phyloP scores from a whole-genome alignment of 2,888 invertebrate genomes.

The Ceraclea dissimilis region DNA sequence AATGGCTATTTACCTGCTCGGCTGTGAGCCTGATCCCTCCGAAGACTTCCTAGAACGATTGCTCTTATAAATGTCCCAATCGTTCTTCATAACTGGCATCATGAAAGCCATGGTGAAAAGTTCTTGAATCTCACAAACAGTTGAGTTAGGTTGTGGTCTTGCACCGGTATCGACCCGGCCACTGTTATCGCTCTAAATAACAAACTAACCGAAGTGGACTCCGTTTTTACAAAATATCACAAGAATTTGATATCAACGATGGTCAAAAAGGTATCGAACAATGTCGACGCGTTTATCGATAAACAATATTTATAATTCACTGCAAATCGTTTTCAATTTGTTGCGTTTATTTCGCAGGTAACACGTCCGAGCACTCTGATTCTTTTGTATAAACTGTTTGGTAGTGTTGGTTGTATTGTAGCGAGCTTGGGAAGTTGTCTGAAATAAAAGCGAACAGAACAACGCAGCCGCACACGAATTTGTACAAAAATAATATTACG shows the following conservation, averaged over 20 bases:
- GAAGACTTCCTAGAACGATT: constrained; percentile 68
- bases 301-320: background rate
- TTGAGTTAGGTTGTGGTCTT: constrained; percentile 12
- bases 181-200: background rate
- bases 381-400: background rate
- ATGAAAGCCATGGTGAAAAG: constrained; percentile 72
- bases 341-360: background rate
- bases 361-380: background rate
- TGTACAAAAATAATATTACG: too few relatives aligned
- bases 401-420: background rate
- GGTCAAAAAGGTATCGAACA: background rate
- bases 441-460: background rate
- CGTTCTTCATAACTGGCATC: constrained; percentile 92
- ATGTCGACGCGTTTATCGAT: background rate
- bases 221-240: constrained; percentile 10
- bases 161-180: constrained; percentile 15
- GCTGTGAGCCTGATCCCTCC: constrained; percentile 58
- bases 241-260: background rate
- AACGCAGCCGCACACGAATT: background rate
- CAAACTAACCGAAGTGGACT: constrained; percentile 6
- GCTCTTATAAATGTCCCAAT: constrained; percentile 87
- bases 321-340: background rate
- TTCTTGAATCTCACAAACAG: constrained; percentile 6
- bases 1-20: constrained; percentile 34
- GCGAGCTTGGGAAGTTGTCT: background rate